Base-by-base conservation (phyloP, 2,797 vertebrate genomes). In the Ptychadena robeensis region DNA sequence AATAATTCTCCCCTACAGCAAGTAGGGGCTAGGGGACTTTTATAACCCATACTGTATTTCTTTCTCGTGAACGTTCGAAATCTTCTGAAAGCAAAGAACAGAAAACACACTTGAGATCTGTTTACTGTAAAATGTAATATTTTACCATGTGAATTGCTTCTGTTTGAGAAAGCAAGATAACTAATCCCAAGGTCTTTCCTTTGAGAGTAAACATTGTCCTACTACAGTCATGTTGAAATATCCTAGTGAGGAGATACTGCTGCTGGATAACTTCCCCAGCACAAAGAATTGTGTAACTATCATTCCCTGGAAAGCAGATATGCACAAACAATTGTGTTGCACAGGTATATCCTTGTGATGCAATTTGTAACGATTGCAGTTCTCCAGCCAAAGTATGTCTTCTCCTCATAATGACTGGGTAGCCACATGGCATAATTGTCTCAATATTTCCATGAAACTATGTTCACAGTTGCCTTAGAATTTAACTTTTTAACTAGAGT, bases 111-210 rank as follows among this genome's bases (percentile, higher is more conserved):
- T 35, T 22, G 18, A 22, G 18, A 53, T 18, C 44, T 53, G 44
- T 7, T 22, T 53, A 53, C 44, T 53, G 1, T 22, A 53, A 22
- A 22, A 53, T 53, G n/a, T n/a, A n/a, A n/a, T 18, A 22, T 53
- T 22, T 53, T 53, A 53, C 44, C 0, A 53, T 53, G 18, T 53
- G 18, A 28, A 32, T 44, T 32, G 10, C 8, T 65, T 8, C 37
- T n/a, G 37, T 31, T 44, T 66, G 25, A 44, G 22, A 37, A 22
- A 61, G 48, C 69, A 15, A 71, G 34, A 44, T 79, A 37, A 53
- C 14, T 35, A 18, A 40, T 80, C 40, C 34, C 78, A 80, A 65
- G 68, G 69, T 81, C 44, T 22, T 27, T 80, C 34, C 27, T 67
- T 53, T 61, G 31, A 53, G 27, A 18, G 79, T 30, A 66, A 80